These are phyloP conservation scores for Ips typographus DNA, from an alignment of 1,140 invertebrate species.

Conservation along the genomic window DNA sequence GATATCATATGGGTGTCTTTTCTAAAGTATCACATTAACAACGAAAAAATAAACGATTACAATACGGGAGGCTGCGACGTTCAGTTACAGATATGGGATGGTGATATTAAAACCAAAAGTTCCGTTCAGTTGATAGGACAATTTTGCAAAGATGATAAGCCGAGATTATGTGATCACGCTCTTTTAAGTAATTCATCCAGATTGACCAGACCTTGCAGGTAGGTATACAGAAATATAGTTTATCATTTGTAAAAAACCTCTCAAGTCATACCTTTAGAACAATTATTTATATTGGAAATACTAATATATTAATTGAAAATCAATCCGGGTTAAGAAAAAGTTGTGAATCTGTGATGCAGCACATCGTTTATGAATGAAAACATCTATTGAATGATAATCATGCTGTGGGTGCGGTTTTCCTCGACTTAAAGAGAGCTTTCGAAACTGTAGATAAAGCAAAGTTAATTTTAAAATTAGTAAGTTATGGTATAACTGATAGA, in stretches of 20 bases:
- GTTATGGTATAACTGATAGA: too few species aligned
- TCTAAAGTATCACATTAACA: constrained; percentile 75
- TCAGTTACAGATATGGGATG: constrained; percentile 74
- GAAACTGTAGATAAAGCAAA: too few species aligned
- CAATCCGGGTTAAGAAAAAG: too few species aligned
- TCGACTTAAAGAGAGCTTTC: too few species aligned
- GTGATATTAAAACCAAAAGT: constrained; percentile 53
- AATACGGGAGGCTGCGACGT: constrained; percentile 71
- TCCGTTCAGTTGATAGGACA: constrained; percentile 67
- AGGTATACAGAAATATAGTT: neutral
- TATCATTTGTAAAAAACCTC: neutral
- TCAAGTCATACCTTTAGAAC: neutral
- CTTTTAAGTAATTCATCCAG: constrained; percentile 72
- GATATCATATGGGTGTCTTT: constrained; percentile 85
- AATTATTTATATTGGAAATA: too few species aligned
- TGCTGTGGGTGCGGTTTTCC: too few species aligned
- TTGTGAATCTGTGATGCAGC: too few species aligned
- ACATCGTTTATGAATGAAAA: too few species aligned
- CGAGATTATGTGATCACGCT: constrained; percentile 72
- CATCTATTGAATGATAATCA: too few species aligned
- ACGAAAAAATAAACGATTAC: constrained; percentile 63
- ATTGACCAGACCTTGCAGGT: constrained; percentile 68
- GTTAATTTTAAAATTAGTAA: too few species aligned
- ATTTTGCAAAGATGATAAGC: constrained; percentile 75
- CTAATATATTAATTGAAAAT: neutral